Percentiles rank a stretch among this genome's conserved stretches.
These are phyloP conservation scores for Rhyzopertha dominica DNA, from an alignment of 1,140 invertebrate genomes.

Conservation along the genomic window DNA sequence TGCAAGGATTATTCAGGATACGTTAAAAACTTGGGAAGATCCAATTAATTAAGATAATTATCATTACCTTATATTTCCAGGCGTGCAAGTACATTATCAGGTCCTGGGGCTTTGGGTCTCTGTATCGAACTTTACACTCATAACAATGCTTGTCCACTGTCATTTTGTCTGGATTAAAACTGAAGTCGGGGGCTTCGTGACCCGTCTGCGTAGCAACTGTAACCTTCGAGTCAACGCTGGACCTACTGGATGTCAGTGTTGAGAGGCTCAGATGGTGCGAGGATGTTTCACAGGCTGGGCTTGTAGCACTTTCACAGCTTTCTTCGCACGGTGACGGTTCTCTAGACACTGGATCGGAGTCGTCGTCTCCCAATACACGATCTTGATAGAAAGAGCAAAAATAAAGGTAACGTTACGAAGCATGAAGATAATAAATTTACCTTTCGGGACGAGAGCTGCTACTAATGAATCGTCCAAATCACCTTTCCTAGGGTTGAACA, in stretches of 20 bases:
- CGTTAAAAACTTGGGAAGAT: no score
- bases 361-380: conserved; percentile 48
- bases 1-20: no score
- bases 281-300: conserved; percentile 27
- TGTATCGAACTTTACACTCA: conserved; percentile 85
- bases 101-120: conserved; percentile 84
- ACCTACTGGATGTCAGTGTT: conserved; percentile 22
- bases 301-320: conserved; percentile 36
- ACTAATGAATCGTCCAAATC: conserved; percentile 56
- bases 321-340: conserved; percentile 61
- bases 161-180: conserved; percentile 69
- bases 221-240: conserved; percentile 49
- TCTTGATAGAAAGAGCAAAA: conserved; percentile 12
- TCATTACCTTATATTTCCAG: conserved; percentile 79
- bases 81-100: conserved; percentile 95
- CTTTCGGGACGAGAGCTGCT: conserved; percentile 38
- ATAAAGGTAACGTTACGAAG: background rate
- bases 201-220: conserved; percentile 80
- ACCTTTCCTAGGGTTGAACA: conserved; percentile 66
- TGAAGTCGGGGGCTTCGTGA: conserved; percentile 62
- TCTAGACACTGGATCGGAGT: conserved; percentile 55
- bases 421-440: conserved; percentile 17
- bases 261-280: conserved; percentile 28
- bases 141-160: conserved; percentile 82
- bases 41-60: no score